These are phyloP conservation scores for Acromyrmex heyeri DNA, from an alignment of 1,140 invertebrate genomes.

Conservation along the genomic window DNA sequence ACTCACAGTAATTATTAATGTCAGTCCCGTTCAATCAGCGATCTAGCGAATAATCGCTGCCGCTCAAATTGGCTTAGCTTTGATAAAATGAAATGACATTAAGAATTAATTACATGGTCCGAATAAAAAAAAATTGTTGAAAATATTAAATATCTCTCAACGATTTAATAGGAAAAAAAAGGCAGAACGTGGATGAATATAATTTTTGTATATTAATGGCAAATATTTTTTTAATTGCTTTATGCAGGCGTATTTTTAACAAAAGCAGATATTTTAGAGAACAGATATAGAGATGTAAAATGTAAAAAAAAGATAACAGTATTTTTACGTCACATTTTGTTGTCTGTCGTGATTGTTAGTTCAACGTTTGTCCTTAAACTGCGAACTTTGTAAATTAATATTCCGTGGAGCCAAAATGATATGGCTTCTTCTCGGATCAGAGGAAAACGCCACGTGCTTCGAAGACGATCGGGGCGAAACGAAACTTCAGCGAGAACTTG, in stretches of 20 bases:
- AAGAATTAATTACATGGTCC: background rate
- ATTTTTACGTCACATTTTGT: background rate
- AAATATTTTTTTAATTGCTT: background rate
- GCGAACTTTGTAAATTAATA: constrained; percentile 48
- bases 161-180: constrained; percentile 5
- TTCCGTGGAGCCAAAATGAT: constrained; percentile 6
- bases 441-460: constrained; percentile 45
- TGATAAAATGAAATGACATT: background rate
- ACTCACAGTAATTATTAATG: constrained; percentile 71
- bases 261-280: background rate
- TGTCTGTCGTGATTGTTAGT: background rate
- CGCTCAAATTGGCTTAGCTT: background rate
- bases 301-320: background rate
- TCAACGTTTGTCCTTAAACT: background rate
- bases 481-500: constrained; percentile 27
- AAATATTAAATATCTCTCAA: constrained; percentile 9
- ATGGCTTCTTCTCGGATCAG: constrained; percentile 41
- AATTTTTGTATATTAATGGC: background rate
- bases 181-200: background rate
- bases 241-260: background rate
- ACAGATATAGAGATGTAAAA: background rate
- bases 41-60: constrained; percentile 44
- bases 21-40: constrained; percentile 58
- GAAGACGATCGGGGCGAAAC: constrained; percentile 14
- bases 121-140: background rate